Percentiles rank a stretch among this genome's conserved stretches.
Conservation (phyloP, 2,888 invertebrate genomes). For the Parapristionchus giblindavisi region DNA sequence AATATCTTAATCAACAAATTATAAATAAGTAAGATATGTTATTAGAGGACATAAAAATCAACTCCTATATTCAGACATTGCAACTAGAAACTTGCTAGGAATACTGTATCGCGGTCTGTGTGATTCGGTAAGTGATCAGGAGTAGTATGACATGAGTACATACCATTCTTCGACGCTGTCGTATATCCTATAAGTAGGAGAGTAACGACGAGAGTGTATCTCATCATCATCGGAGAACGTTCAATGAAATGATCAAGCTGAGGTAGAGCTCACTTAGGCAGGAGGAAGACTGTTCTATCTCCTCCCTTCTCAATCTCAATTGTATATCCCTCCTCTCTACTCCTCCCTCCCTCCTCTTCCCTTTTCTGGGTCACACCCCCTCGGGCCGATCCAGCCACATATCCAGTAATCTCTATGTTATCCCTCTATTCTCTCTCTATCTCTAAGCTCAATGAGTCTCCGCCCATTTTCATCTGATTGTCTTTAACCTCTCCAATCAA, state of each 20-base stretch:
- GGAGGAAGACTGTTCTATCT: neutral
- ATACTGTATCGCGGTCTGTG: too few species aligned
- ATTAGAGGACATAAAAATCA: too few species aligned
- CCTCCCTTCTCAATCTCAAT: neutral
- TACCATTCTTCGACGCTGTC: too few species aligned
- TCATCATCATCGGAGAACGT: neutral
- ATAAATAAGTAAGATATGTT: too few species aligned
- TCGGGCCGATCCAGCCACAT: conserved; percentile 9
- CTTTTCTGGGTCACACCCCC: too few species aligned
- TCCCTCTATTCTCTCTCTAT: conserved; percentile 5
- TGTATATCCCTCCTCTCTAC: conserved; percentile 16
- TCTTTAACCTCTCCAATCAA: neutral
- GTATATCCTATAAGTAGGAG: neutral
- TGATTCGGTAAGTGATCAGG: too few species aligned
- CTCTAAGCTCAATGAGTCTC: conserved; percentile 27
- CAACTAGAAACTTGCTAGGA: too few species aligned
- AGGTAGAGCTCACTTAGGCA: neutral
- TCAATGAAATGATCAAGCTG: conserved; percentile 2
- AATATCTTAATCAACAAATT: too few species aligned
- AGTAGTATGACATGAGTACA: too few species aligned
- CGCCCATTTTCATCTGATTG: neutral
- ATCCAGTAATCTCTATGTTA: neutral
- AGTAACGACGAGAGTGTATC: neutral
- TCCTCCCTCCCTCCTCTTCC: conserved; percentile 7
- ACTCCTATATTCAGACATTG: too few species aligned